Base-by-base conservation (phyloP, 2,797 vertebrate species). In the Enteromius anoplus region DNA sequence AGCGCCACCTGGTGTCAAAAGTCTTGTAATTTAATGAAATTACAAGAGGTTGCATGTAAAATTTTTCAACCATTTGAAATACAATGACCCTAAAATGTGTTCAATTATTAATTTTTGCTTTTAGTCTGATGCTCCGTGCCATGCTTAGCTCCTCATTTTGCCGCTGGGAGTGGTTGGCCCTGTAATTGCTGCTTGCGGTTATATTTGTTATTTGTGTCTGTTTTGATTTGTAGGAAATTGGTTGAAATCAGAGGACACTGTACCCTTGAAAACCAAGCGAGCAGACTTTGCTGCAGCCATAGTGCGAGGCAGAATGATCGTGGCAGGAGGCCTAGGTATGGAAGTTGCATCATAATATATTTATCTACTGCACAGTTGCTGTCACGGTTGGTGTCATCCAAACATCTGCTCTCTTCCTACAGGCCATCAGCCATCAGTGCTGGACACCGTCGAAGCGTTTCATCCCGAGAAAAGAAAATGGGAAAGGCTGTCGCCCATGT, bases 291-390 rank as follows among this genome's bases (percentile, higher is more conserved):
- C 95, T 32, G 93, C 97, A 0, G 97, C 96, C 29, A 95, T 93
- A 87, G 91, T 99, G 91, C 95, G 94, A 2, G 97, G 97, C 71
- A 92, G 98, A 87, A 95, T 98, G 47, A 60, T 99, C 0, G 96
- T 97, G 62, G 97, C 97, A 0, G 98, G 98, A 53, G 98, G 98
- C 62, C 94, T 99, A 9, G 98, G 98, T 99, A 92, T 94, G 92
- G 40, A 73, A 58, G 49, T 75, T 69, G 45, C 23, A 32, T 37
- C 40, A 14, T 68, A 47, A 68, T 84, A 49, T 55, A 51, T 58
- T 69, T 51, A 73, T 76, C 42, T 32, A 49, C 14, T 26, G 15
- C 47, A 84, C 45, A 23, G 64, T 60, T 78, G 55, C 26, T 6
- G 7, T 47, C 51, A 26, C 70, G 3, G 45, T 71, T 73, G 19